Base-by-base conservation (phyloP, 1,140 invertebrate genomes). In the Lordiphosa collinella region DNA sequence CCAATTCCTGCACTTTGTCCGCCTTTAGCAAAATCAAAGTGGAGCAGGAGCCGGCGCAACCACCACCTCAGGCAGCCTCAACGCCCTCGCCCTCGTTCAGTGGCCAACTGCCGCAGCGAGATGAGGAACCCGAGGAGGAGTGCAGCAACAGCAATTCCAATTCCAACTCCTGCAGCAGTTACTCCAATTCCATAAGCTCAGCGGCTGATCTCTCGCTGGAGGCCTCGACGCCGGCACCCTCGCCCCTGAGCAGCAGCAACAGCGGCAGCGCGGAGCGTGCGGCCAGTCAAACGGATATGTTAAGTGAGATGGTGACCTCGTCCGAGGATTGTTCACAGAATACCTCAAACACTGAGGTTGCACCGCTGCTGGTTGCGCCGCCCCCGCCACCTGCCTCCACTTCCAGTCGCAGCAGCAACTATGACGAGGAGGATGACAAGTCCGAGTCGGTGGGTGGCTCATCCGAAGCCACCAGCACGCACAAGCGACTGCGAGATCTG, bases 171-270 rank as follows among this genome's bases (percentile, higher is more conserved):
- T 82, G 79, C 50, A 67, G 66, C 49, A 87, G 49, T 36, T 71
- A 75, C 43, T 78, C 73, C 13, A 87, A 79, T 43, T 86, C 80
- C 7, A 60, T 88, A 7, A 88, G 86, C 10, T 86, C 86, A 8
- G 85, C 86, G 1, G 86, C 86, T 1, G 86, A 87, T 75, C 68
- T 87, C 12, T 87, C 86, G 5, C 49, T 87, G 43, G 86, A 87
- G 54, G 79, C 86, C 0, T 87, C 86, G 3, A 87, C 86, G 11
- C 80, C 86, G 0, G 71, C 67, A 0, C 50, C 68, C 1, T 73
- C 68, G 7, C 63, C 55, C 9, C 51, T 66, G 3, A 51, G 25
- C 7, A 57, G 66, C 29, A 72, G 62, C 40, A 41, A 38, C 31
- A 66, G 51, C 18, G 68, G 40, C 6, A 60, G 44, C 54, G 56